Evolutionary conservation across 2,113 vertebrate genomes (phyloP).

Genomic region (Hiodon alosoides): DNA sequence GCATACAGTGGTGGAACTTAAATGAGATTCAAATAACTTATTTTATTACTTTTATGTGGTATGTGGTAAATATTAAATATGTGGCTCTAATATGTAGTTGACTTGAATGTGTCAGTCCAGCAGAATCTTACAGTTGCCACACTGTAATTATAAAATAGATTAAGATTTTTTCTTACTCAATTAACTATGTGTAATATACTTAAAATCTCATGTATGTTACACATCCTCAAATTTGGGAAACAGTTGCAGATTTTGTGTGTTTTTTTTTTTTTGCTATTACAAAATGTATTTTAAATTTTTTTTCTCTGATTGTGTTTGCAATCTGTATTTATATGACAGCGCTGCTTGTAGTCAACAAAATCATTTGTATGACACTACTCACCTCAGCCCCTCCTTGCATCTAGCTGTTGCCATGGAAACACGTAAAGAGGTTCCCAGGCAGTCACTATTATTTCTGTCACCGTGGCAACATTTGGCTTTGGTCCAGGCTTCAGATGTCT

Average conservation of each 20-base stretch:
- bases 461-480: slow-evolving; percentile 27
- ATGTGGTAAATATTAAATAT: no score
- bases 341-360: not conserved
- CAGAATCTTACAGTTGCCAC: no score
- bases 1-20: no score
- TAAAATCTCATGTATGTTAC: not conserved
- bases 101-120: not conserved
- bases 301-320: not conserved
- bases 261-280: not conserved
- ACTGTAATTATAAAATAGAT: no score
- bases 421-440: slow-evolving; percentile 17
- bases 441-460: slow-evolving; percentile 13
- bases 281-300: not conserved
- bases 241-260: not conserved
- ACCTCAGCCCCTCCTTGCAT: not conserved
- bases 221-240: not conserved
- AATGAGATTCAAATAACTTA: no score
- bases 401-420: slow-evolving; percentile 20
- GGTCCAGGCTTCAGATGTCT: slow-evolving; percentile 14
- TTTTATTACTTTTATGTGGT: no score
- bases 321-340: not conserved
- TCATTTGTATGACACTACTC: slow-evolving; percentile 8
- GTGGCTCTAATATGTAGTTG: not conserved
- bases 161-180: no score
- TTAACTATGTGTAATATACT: no score